phyloP scores from a whole-genome alignment of 2,797 vertebrate genomes.

The Hoplostethus mediterraneus region DNA sequence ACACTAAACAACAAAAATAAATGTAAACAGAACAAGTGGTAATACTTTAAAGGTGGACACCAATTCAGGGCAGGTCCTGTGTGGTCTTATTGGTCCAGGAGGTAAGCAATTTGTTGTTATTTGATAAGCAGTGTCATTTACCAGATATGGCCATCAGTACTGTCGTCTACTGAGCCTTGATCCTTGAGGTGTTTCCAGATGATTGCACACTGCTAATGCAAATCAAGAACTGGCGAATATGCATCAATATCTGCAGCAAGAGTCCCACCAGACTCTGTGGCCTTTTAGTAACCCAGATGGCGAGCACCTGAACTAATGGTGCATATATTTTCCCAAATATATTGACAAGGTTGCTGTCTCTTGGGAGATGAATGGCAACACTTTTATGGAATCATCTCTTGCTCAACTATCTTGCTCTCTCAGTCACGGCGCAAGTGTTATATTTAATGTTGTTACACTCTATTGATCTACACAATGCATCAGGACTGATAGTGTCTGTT shows the following conservation, averaged over 20 bases:
- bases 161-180: background rate
- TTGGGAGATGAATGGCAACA: background rate
- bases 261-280: background rate
- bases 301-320: background rate
- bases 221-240: background rate
- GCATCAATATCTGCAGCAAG: background rate
- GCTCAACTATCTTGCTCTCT: slow-evolving; percentile 8
- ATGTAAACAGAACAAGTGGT: too few relatives aligned
- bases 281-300: background rate
- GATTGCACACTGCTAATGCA: background rate
- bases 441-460: slow-evolving; percentile 22
- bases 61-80: background rate
- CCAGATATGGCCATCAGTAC: background rate
- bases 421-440: slow-evolving; percentile 2
- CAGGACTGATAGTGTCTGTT: slow-evolving; percentile 23
- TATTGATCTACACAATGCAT: slow-evolving; percentile 34
- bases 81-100: too few relatives aligned
- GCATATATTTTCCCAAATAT: background rate
- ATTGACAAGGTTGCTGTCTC: background rate
- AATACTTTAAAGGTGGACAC: too few relatives aligned
- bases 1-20: too few relatives aligned
- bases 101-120: too few relatives aligned
- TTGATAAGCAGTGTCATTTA: background rate
- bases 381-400: slow-evolving; percentile 12
- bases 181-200: background rate